A percentile compares a stretch with the other conserved stretches of the same genome.
These are phyloP conservation scores for Gryllus longicercus DNA, from an alignment of 2,888 invertebrate genomes.

Conservation along the genomic window DNA sequence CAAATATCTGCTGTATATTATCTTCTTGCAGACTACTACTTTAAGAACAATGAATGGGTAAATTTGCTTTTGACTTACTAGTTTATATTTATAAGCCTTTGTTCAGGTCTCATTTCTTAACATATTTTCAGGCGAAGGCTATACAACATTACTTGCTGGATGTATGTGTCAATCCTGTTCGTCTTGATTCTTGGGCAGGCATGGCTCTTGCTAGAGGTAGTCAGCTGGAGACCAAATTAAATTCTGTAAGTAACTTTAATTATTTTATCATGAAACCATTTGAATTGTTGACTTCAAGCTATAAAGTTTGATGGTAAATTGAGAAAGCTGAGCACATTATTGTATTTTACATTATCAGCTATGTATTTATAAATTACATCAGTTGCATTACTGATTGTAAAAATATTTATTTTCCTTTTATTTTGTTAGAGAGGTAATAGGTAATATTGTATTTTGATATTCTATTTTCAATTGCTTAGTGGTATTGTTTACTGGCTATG, in stretches of 20 bases:
- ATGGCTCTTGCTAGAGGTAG: constrained; percentile 77
- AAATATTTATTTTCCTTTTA: too few relatives aligned
- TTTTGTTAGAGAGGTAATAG: too few relatives aligned
- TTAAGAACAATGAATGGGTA: constrained; percentile 74
- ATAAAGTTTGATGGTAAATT: constrained; percentile 20
- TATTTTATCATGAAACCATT: constrained; percentile 38
- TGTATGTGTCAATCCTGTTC: constrained; percentile 70
- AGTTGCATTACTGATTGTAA: too few relatives aligned
- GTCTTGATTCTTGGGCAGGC: constrained; percentile 91
- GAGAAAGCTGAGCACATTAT: too few relatives aligned
- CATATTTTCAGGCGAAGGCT: constrained; percentile 54
- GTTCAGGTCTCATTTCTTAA: too few relatives aligned
- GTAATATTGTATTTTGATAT: too few relatives aligned
- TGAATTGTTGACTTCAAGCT: constrained; percentile 29
- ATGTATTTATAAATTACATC: too few relatives aligned
- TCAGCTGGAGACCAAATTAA: constrained; percentile 74
- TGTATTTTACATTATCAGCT: too few relatives aligned
- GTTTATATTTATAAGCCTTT: background rate
- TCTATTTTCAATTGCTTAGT: too few relatives aligned
- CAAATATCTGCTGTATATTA: constrained; percentile 77
- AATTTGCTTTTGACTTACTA: constrained; percentile 26
- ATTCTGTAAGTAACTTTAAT: constrained; percentile 56
- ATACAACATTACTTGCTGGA: constrained; percentile 80
- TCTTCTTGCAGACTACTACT: constrained; percentile 87
- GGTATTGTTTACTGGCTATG: too few relatives aligned